A percentile compares a stretch with the other conserved stretches of the same genome.
Evolutionary conservation across 2,888 invertebrate species (phyloP).

Genomic region (Campoplex capitator): DNA sequence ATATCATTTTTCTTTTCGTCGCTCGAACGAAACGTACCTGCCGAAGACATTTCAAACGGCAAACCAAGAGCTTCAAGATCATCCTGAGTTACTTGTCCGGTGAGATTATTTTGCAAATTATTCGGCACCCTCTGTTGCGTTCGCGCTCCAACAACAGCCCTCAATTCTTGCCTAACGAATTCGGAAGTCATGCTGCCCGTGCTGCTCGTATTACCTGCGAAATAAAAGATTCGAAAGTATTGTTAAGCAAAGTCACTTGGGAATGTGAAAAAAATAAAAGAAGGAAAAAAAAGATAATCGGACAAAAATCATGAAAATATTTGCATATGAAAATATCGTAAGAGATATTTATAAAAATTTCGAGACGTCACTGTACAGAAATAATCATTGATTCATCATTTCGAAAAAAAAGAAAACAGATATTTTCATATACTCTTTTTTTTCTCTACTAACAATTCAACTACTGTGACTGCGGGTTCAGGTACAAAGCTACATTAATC

Average conservation of each 20-base stretch:
- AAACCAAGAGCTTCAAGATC: slow-evolving; percentile 90
- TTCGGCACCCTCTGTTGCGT: slow-evolving; percentile 86
- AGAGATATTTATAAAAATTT: neutral
- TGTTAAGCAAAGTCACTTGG: neutral
- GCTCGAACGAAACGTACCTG: slow-evolving; percentile 85
- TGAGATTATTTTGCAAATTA: slow-evolving; percentile 82
- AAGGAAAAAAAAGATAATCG: slow-evolving; percentile 20
- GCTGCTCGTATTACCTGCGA: slow-evolving; percentile 86
- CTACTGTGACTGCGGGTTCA: slow-evolving; percentile 61
- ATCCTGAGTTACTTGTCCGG: slow-evolving; percentile 86
- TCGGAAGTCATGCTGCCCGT: slow-evolving; percentile 90
- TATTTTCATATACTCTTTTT: neutral
- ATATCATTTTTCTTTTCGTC: neutral
- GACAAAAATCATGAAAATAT: slow-evolving; percentile 9
- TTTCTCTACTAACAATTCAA: slow-evolving; percentile 53
- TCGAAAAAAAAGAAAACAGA: slow-evolving; percentile 27
- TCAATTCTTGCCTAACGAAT: slow-evolving; percentile 95
- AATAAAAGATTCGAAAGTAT: slow-evolving; percentile 74
- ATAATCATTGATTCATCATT: slow-evolving; percentile 1
- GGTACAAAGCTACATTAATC: slow-evolving; percentile 68
- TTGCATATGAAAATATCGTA: slow-evolving; percentile 21
- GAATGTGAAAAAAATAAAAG: slow-evolving; percentile 30
- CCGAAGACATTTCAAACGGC: slow-evolving; percentile 88
- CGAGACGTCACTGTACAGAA: neutral
- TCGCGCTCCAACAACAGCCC: slow-evolving; percentile 94